phyloP scores from a whole-genome alignment of 1,140 invertebrate species.

The Rhopalosiphum padi region DNA sequence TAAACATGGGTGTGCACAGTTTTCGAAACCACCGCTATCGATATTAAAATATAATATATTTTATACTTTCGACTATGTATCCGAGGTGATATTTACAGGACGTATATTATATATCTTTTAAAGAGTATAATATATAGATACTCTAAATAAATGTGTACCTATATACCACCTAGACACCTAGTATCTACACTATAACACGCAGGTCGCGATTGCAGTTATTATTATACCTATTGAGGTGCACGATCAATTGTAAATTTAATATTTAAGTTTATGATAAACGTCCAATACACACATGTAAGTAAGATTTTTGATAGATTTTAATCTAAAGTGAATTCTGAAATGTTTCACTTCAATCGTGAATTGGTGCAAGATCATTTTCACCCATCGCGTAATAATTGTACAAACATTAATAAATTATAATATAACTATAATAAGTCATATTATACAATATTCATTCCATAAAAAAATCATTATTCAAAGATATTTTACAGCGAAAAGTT shows the following conservation, averaged over 20 bases:
- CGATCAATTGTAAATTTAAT: too few species aligned
- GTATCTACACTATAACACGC: too few species aligned
- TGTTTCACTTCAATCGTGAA: neutral
- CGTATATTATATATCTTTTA: too few species aligned
- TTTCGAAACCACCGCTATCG: neutral
- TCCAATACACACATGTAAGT: neutral
- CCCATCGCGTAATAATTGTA: too few species aligned
- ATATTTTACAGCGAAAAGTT: too few species aligned
- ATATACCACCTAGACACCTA: too few species aligned
- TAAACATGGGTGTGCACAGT: neutral
- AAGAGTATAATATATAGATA: too few species aligned
- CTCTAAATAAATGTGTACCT: too few species aligned
- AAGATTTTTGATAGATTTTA: neutral
- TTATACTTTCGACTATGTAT: neutral
- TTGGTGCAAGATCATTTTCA: neutral
- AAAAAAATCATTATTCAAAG: too few species aligned
- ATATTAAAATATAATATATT: neutral
- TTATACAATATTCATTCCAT: neutral
- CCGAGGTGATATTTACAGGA: neutral
- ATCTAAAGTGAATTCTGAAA: neutral
- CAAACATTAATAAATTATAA: too few species aligned
- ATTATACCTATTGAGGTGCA: too few species aligned
- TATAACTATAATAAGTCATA: neutral
- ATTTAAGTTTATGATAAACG: too few species aligned
- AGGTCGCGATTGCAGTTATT: neutral